Base-by-base conservation (phyloP, 2,797 vertebrate genomes). In the Enteromius paludinosus region DNA sequence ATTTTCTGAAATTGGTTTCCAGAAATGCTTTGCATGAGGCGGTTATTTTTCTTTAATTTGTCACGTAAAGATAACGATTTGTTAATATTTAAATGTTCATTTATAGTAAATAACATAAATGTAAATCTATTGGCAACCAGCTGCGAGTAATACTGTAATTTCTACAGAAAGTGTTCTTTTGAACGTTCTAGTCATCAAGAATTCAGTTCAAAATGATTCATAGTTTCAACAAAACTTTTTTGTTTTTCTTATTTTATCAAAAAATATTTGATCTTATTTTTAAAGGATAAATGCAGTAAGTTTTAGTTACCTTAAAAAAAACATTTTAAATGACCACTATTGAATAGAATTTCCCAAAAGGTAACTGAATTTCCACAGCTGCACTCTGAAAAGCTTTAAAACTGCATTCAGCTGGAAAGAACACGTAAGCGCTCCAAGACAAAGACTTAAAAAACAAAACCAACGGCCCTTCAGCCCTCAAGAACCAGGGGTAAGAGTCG, bases 391-490 rank as follows among this genome's bases (percentile, higher is more conserved):
- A 76, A 76, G 35, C 56, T 41, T 30, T 11, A 41, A 54, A 45
- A n/a, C 30, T 20, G 35, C 54, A 61, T 62, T 81, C 73, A 49
- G 15, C 69, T 45, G 15, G 33, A 69, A 54, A 30, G 5, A 52
- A 35, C 64, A 38, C 11, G 14, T 17, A 52, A 85, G 18, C 10
- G 8, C 23, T 70, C 2, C 30, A 45, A 61, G 30, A 81, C 62
- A 84, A 76, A 84, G 73, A 38, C 56, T 52, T 62, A 56, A 64
- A 56, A 81, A 64, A 62, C 78, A 41, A 75, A 80, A 76, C 41
- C 23, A 49, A 30, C 33, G 23, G 41, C 65, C 38, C 73, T 81
- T 81, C n/a, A 79, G 28, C 28, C 64, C 68, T 72, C 8, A 65
- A 84, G 76, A 72, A 73, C 23, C 49, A 35, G 77, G 62, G 33